phyloP scores from a whole-genome alignment of 2,113 vertebrate genomes.

The Acanthisitta chloris region DNA sequence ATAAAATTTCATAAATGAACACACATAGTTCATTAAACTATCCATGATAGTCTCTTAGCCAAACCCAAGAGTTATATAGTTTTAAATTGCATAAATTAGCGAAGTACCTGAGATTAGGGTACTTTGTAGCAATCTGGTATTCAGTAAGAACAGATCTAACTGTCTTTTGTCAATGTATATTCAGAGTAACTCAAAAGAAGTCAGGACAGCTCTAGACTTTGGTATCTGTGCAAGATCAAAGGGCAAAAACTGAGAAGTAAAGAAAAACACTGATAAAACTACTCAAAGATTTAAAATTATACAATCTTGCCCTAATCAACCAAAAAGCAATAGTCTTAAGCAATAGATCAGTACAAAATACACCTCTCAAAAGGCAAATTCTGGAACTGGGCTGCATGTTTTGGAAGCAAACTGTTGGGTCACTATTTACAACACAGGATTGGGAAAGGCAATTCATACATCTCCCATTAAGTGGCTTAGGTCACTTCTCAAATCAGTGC shows the following conservation, averaged over 20 bases:
- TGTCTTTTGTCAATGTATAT: neutral
- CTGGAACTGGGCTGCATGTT: neutral
- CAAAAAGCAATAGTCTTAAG: neutral
- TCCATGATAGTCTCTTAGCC: neutral
- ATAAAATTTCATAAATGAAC: neutral
- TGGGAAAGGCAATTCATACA: neutral
- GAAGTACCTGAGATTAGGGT: neutral
- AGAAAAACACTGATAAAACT: neutral
- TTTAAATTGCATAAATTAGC: neutral
- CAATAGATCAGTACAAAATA: neutral
- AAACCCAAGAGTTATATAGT: neutral
- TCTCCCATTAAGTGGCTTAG: neutral
- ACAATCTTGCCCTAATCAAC: neutral
- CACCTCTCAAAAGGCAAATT: neutral
- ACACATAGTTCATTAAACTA: neutral
- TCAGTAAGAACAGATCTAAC: neutral
- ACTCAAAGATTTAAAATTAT: neutral
- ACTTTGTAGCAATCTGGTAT: neutral
- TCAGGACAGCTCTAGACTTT: neutral
- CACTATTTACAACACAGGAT: neutral
- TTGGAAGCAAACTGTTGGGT: neutral
- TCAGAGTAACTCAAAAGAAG: neutral
- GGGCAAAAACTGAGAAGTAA: neutral
- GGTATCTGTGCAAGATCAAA: neutral
- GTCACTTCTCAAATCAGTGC: neutral